phyloP scores from a whole-genome alignment of 2,797 vertebrate genomes.

The Lophura swinhoii region DNA sequence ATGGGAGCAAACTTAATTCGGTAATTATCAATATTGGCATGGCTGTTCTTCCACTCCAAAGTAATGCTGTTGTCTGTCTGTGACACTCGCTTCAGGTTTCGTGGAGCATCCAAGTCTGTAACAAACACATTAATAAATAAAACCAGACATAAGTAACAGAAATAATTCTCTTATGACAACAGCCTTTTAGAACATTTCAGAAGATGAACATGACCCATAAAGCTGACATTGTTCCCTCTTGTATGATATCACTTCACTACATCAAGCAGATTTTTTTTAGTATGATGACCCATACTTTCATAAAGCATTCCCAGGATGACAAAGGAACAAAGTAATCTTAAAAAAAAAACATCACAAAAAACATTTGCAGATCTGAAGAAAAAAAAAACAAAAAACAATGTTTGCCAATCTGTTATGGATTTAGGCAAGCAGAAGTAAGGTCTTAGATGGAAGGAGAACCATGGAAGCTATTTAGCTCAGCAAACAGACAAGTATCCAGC shows the following conservation, averaged over 20 bases:
- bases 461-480: neutral
- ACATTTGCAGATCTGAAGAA: neutral
- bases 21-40: conserved; percentile 86
- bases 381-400: neutral
- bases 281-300: neutral
- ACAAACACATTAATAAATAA: neutral
- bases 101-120: conserved; percentile 92
- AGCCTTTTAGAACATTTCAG: neutral
- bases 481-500: neutral
- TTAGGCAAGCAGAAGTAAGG: neutral
- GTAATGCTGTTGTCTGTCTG: conserved; percentile 94
- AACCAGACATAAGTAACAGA: neutral
- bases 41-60: conserved; percentile 93
- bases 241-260: neutral
- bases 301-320: neutral
- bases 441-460: neutral
- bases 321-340: neutral
- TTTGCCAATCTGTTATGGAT: neutral
- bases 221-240: neutral
- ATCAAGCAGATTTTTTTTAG: neutral
- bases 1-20: conserved; percentile 95
- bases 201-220: neutral
- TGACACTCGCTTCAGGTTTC: conserved; percentile 85
- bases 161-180: neutral
- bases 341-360: neutral